Evolutionary conservation across 2,113 vertebrate genomes (phyloP).

Genomic region (Microtus ochrogaster): DNA sequence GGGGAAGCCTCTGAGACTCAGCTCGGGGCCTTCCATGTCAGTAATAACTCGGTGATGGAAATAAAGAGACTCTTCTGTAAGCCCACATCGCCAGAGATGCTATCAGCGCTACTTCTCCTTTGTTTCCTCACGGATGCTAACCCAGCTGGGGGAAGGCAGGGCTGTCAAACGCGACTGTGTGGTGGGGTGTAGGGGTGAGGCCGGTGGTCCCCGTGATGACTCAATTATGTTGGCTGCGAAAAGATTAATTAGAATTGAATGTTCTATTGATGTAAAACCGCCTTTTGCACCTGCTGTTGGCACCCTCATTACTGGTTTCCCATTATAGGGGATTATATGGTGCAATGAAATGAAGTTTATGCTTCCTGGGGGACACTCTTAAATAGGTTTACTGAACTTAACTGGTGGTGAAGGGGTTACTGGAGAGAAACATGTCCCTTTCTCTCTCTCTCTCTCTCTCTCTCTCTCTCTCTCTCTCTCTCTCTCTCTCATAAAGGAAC

Average conservation of each 20-base stretch:
- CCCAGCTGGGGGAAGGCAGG: conserved; percentile 36
- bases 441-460: not conserved
- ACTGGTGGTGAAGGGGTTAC: conserved; percentile 49
- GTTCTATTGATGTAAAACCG: conserved; percentile 84
- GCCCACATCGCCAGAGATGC: not conserved
- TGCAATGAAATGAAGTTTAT: conserved; percentile 80
- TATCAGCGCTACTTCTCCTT: conserved; percentile 55
- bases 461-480: too few relatives aligned
- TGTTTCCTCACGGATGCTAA: conserved; percentile 65
- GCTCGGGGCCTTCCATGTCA: conserved; percentile 64
- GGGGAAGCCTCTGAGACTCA: conserved; percentile 51
- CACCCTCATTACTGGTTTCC: conserved; percentile 79
- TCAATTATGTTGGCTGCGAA: conserved; percentile 81
- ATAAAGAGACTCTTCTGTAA: conserved; percentile 61
- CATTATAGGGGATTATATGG: conserved; percentile 79
- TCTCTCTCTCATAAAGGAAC: not conserved
- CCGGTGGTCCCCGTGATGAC: conserved; percentile 76
- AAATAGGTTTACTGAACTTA: conserved; percentile 76
- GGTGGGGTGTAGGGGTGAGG: conserved; percentile 51
- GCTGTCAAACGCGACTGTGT: not conserved
- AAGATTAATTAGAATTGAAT: conserved; percentile 87
- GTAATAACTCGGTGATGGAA: conserved; percentile 69
- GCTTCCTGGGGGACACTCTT: conserved; percentile 61
- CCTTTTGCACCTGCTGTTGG: conserved; percentile 80
- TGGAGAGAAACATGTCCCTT: not conserved